Evolutionary conservation across 2,888 invertebrate species (phyloP).

Genomic region (Alsophila aescularia): DNA sequence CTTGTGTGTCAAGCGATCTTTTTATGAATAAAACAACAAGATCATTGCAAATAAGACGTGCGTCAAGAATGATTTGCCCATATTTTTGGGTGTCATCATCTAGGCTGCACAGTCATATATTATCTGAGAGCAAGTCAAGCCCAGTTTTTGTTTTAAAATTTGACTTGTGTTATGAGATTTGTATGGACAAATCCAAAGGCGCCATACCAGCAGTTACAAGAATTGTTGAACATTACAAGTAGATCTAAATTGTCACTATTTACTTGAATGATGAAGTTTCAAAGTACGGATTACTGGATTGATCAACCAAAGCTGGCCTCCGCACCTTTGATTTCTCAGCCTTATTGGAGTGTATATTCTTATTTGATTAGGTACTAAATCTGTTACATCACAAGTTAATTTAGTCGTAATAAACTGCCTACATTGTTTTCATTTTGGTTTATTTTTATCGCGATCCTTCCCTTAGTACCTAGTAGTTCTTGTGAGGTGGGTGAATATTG

Average conservation of each 20-base stretch:
- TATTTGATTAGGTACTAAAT: conserved; percentile 38
- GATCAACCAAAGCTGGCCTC: not conserved
- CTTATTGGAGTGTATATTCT: conserved; percentile 14
- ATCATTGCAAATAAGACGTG: no score
- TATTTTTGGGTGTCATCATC: not conserved
- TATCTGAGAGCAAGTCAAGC: not conserved
- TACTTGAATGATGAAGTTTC: no score
- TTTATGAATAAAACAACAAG: no score
- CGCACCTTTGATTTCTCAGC: not conserved
- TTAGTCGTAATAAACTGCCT: conserved; percentile 69
- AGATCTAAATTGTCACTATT: no score
- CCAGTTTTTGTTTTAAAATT: not conserved
- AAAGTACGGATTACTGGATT: no score
- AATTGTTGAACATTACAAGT: no score
- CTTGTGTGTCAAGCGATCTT: no score
- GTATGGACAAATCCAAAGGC: not conserved
- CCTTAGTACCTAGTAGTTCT: no score
- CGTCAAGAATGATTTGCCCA: conserved; percentile 13
- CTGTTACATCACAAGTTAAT: conserved; percentile 75
- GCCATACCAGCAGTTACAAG: no score
- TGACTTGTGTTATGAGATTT: not conserved
- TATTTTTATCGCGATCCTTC: conserved; percentile 13
- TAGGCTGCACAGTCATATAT: not conserved
- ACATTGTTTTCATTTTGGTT: conserved; percentile 65
- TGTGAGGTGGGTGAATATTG: not conserved